A percentile compares a stretch with the other conserved stretches of the same genome.
Evolutionary conservation across 1,140 invertebrate species (phyloP).

Genomic region (Papilio aristodemus): DNA sequence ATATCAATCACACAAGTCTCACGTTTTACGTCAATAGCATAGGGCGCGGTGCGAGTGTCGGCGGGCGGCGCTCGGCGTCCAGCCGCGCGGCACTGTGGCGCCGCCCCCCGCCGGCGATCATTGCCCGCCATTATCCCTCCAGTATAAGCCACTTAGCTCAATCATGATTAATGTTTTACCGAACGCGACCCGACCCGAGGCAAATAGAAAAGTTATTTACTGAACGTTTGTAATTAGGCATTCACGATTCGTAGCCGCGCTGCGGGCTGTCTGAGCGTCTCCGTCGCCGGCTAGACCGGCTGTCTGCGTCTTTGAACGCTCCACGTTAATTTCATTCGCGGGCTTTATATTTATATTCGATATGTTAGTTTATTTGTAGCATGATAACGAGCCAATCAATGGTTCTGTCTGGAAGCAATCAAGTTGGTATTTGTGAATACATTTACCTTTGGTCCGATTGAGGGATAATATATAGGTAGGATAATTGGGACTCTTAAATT

Average conservation of each 20-base stretch:
- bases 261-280: slow-evolving; percentile 60
- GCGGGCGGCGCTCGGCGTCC: slow-evolving; percentile 55
- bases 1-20: slow-evolving; percentile 20
- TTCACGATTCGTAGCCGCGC: slow-evolving; percentile 68
- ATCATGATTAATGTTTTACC: slow-evolving; percentile 80
- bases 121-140: slow-evolving; percentile 73
- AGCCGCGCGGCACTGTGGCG: slow-evolving; percentile 62
- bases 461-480: too few species aligned
- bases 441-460: neutral
- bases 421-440: neutral
- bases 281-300: slow-evolving; percentile 67
- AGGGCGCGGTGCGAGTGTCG: slow-evolving; percentile 32
- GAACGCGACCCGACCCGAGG: slow-evolving; percentile 65
- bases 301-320: slow-evolving; percentile 54
- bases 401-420: neutral
- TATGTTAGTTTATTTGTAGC: slow-evolving; percentile 9
- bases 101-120: slow-evolving; percentile 72
- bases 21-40: slow-evolving; percentile 38
- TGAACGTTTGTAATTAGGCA: slow-evolving; percentile 74
- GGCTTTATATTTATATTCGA: slow-evolving; percentile 36
- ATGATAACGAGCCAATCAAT: neutral
- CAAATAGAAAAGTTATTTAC: slow-evolving; percentile 80
- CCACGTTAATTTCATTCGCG: slow-evolving; percentile 49
- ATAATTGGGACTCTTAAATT: too few species aligned
- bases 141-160: slow-evolving; percentile 80